A percentile compares a stretch with the other conserved stretches of the same genome.
These are phyloP conservation scores for Mimas tiliae DNA, from an alignment of 2,888 invertebrate genomes.

Conservation along the genomic window DNA sequence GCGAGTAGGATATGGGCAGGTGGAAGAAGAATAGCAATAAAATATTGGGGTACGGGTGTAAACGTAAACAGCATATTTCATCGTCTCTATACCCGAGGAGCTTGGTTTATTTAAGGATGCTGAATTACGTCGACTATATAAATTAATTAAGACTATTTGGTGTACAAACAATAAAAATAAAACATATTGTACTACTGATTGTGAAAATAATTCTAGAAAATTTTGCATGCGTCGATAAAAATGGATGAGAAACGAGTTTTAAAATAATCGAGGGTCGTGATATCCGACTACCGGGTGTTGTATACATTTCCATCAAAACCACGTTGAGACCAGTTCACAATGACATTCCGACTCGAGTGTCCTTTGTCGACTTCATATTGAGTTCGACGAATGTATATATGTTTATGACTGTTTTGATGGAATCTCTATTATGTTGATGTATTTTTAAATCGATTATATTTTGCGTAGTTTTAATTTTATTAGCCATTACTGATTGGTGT, in stretches of 20 bases:
- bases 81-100: no score
- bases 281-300: conserved; percentile 40
- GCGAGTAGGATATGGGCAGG: no score
- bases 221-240: background rate
- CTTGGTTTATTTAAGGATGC: no score
- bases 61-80: no score
- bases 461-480: background rate
- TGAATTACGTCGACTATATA: no score
- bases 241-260: conserved; percentile 22
- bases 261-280: conserved; percentile 4
- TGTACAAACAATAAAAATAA: background rate
- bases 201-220: conserved; percentile 6
- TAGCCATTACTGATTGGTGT: background rate
- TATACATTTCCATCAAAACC: conserved; percentile 22
- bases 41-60: no score
- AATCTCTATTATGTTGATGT: background rate
- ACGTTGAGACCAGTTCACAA: conserved; percentile 22
- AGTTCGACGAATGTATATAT: background rate
- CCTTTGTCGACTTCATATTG: conserved; percentile 22
- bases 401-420: background rate
- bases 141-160: no score
- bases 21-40: no score
- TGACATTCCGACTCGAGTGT: conserved; percentile 27
- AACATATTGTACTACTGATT: background rate
- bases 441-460: background rate